Evolutionary conservation across 2,888 invertebrate species (phyloP).

Genomic region (Buathra laborator): DNA sequence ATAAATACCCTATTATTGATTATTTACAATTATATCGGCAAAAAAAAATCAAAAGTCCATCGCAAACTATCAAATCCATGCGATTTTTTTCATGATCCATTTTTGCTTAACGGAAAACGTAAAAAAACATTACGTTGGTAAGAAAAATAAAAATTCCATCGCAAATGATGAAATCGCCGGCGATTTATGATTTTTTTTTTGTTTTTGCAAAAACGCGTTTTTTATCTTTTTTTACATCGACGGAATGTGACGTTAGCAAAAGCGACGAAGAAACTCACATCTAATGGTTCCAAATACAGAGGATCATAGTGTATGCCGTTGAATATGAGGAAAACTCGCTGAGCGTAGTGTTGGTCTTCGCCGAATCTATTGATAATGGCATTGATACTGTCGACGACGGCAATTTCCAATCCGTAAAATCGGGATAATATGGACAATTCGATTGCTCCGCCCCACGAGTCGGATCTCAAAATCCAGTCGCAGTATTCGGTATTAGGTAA

Average conservation of each 20-base stretch:
- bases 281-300: constrained; percentile 92
- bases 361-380: constrained; percentile 97
- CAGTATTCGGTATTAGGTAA: constrained; percentile 95
- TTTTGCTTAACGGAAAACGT: too few relatives aligned
- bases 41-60: too few relatives aligned
- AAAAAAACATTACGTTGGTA: too few relatives aligned
- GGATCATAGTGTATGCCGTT: constrained; percentile 99
- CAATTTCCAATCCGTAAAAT: constrained; percentile 96
- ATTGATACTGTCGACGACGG: constrained; percentile 96
- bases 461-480: constrained; percentile 94
- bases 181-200: not conserved
- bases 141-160: too few relatives aligned
- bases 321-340: constrained; percentile 95
- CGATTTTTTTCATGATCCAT: too few relatives aligned
- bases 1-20: too few relatives aligned
- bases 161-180: too few relatives aligned
- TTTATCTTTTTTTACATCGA: not conserved
- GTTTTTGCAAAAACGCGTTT: not conserved
- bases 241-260: not conserved
- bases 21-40: too few relatives aligned
- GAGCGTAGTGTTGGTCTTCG: constrained; percentile 94
- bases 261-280: constrained; percentile 87
- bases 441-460: constrained; percentile 98
- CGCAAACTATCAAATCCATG: too few relatives aligned
- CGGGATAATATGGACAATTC: constrained; percentile 95